Base-by-base conservation (phyloP, 2,113 vertebrate species). In the Brachyhypopomus gauderio region DNA sequence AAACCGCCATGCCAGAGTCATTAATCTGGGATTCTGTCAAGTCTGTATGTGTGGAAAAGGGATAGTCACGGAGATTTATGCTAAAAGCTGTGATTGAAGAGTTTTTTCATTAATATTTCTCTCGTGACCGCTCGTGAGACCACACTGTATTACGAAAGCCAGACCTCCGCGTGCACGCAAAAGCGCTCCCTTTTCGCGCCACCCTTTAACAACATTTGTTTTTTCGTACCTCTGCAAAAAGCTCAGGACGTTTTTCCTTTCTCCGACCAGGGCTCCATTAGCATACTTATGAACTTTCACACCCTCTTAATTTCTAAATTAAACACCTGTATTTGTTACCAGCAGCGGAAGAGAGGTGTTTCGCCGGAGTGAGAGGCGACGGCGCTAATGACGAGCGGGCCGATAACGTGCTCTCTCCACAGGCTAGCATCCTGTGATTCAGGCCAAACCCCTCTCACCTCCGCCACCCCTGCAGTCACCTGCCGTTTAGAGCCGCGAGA, bases 201-300 rank as follows among this genome's bases (percentile, higher is more conserved):
- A 27, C 63, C 58, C 77, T 80, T 82, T 75, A 77, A 69, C 60
- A 81, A 45, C 78, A 82, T 59, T 75, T 78, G 84, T 80, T 88
- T 75, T 73, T 85, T 81, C 64, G 79, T 74, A 83, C 85, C 83
- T 70, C 52, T 78, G 34, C 63, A 82, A 86, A 83, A 87, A 7
- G 63, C 85, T 80, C 83, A 85, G 77, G 86, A 83, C 85, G 84
- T 84, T 82, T 86, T 30, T 81, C 87, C 85, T 84, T 75, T 81
- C 82, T 79, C 64, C 67, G 86, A 79, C 85, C 85, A 83, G 27
- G 72, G 64, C 66, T 60, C 76, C 84, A 90, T 92, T 91, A 91
- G 88, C 90, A 89, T 90, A 86, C 85, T 90, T 86, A 90, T 87
- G 87, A 90, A 92, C 89, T 87, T 92, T 91, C 91, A 90, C 91